Evolutionary conservation across 1,140 invertebrate species (phyloP), one percentile per base, ranked within the genome.

Genomic region (Oscheius sp.): DNA sequence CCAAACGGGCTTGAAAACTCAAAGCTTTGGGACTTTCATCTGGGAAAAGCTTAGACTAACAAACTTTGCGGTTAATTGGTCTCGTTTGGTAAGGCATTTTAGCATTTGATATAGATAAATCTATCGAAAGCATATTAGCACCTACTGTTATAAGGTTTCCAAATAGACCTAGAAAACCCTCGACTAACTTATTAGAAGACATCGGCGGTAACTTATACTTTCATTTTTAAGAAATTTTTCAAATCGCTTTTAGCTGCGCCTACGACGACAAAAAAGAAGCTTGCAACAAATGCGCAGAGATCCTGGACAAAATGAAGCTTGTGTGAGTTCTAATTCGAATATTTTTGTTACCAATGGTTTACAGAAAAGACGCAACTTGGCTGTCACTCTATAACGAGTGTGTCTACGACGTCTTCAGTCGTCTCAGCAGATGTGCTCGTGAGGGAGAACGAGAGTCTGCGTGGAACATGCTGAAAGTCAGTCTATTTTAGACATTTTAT

Each of bases 181-280:
- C n/a, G n/a, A n/a, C n/a, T n/a, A n/a, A n/a, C n/a, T n/a, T n/a
- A n/a, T n/a, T n/a, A n/a, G n/a, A n/a, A n/a, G n/a, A n/a, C n/a
- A n/a, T n/a, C n/a, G n/a, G n/a, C n/a, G n/a, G n/a, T n/a, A n/a
- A n/a, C n/a, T n/a, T n/a, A n/a, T n/a, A n/a, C n/a, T n/a, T n/a
- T n/a, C n/a, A n/a, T n/a, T n/a, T n/a, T n/a, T n/a, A n/a, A n/a
- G n/a, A n/a, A n/a, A n/a, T n/a, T n/a, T n/a, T n/a, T n/a, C n/a
- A n/a, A n/a, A n/a, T n/a, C n/a, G n/a, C 3, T 72, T 74, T 68
- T 42, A 74, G 72, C 59, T 49, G 42, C 18, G 42, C 42, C 20
- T 74, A 68, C 32, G 72, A 67, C 31, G 72, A 74, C 15, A 67
- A 74, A 31, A 74, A 74, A 26, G 65, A 74, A 4, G 72, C 65